phyloP scores from a whole-genome alignment of 2,888 invertebrate species.

The Torymus aiolomorphi region DNA sequence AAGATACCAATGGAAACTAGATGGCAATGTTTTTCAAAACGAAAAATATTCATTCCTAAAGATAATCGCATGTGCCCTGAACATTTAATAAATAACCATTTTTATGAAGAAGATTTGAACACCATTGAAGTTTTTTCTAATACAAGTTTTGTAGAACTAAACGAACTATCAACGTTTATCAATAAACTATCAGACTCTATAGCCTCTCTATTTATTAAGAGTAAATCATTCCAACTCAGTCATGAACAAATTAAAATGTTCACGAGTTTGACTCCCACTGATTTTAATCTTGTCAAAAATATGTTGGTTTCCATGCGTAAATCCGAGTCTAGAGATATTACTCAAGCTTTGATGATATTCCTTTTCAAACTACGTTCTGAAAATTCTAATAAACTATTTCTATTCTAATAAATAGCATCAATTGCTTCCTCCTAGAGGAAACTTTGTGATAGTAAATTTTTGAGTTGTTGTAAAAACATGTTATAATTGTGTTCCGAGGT shows the following conservation, averaged over 20 bases:
- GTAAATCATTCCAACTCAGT: conserved; percentile 47
- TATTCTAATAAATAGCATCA: conserved; percentile 44
- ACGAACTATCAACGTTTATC: conserved; percentile 23
- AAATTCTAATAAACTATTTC: conserved; percentile 57
- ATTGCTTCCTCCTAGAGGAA: too few species aligned
- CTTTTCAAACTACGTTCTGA: conserved; percentile 59
- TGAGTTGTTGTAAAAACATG: too few species aligned
- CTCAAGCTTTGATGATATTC: conserved; percentile 58
- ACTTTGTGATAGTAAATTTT: too few species aligned
- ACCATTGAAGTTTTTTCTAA: conserved; percentile 16
- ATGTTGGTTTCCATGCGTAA: conserved; percentile 54
- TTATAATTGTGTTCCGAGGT: too few species aligned
- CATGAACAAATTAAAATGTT: conserved; percentile 50
- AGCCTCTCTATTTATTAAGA: conserved; percentile 13
- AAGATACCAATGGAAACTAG: too few species aligned
- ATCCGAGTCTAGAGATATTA: conserved; percentile 31
- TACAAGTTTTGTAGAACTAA: conserved; percentile 21
- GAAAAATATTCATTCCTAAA: too few species aligned
- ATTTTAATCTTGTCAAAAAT: conserved; percentile 37
- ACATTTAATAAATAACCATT: conserved; percentile 50
- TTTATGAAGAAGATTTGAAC: conserved; percentile 44
- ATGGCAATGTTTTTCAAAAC: too few species aligned
- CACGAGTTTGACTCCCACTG: conserved; percentile 54
- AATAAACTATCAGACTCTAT: too few species aligned
- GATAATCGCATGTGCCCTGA: too few species aligned